A percentile compares a stretch with the other conserved stretches of the same genome.
Conservation (phyloP, 2,888 invertebrate genomes). For the Agrotis ipsilon region DNA sequence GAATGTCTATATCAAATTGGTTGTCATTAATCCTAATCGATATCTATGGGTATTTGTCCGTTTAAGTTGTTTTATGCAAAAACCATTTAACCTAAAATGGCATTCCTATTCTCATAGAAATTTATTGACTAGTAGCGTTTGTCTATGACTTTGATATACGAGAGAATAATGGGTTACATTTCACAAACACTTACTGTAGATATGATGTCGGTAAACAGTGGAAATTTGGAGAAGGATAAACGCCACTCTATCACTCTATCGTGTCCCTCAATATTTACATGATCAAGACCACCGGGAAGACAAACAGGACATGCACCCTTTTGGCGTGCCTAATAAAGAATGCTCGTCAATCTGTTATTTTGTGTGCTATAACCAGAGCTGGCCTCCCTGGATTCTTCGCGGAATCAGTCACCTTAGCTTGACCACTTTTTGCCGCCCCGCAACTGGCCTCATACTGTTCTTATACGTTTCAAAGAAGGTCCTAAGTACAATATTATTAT, state of each 20-base stretch:
- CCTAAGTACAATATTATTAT: slow-evolving; percentile 80
- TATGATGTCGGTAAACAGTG: background rate
- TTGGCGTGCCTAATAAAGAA: slow-evolving; percentile 60
- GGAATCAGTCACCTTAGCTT: slow-evolving; percentile 79
- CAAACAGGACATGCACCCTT: slow-evolving; percentile 25
- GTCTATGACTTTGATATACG: slow-evolving; percentile 44
- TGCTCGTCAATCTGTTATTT: slow-evolving; percentile 63
- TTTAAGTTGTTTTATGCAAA: slow-evolving; percentile 49
- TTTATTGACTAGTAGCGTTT: slow-evolving; percentile 58
- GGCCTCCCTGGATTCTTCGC: slow-evolving; percentile 82
- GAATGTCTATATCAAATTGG: slow-evolving; percentile 50
- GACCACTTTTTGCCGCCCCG: slow-evolving; percentile 81
- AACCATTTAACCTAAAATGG: slow-evolving; percentile 46
- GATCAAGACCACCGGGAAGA: slow-evolving; percentile 59
- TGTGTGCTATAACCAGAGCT: slow-evolving; percentile 67
- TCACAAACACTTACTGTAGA: slow-evolving; percentile 29
- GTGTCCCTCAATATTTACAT: slow-evolving; percentile 47
- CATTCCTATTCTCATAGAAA: slow-evolving; percentile 45
- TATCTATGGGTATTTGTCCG: slow-evolving; percentile 32
- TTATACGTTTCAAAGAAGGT: slow-evolving; percentile 72
- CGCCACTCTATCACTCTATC: slow-evolving; percentile 10
- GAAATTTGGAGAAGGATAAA: slow-evolving; percentile 11
- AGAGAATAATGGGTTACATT: slow-evolving; percentile 48
- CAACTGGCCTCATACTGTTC: slow-evolving; percentile 80
- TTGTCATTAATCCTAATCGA: slow-evolving; percentile 46